Percentiles rank a stretch among this genome's conserved stretches.
phyloP scores from a whole-genome alignment of 2,888 invertebrate species.

The Drosophila ustulata region DNA sequence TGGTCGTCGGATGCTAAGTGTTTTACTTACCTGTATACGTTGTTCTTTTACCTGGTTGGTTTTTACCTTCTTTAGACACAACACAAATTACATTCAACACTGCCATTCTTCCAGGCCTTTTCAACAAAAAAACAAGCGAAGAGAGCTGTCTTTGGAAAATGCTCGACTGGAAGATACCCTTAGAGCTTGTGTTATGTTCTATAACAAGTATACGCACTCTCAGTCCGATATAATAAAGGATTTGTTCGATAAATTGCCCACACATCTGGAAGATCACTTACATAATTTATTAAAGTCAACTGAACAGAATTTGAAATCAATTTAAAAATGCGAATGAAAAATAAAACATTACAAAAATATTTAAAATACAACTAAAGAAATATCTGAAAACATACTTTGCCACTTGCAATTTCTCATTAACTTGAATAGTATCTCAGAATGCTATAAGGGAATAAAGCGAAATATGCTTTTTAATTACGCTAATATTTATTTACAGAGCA shows the following conservation, averaged over 20 bases:
- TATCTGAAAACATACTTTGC: no score
- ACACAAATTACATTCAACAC: slow-evolving; percentile 29
- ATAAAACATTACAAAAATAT: background rate
- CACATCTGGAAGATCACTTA: no score
- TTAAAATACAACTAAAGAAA: background rate
- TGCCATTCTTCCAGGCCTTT: slow-evolving; percentile 23
- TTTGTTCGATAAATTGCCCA: no score
- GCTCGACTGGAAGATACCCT: slow-evolving; percentile 6
- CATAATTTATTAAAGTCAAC: no score
- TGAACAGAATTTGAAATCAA: no score
- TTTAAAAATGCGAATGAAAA: no score
- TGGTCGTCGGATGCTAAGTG: slow-evolving; percentile 31
- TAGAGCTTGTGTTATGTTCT: background rate
- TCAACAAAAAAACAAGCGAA: slow-evolving; percentile 16
- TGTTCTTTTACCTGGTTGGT: slow-evolving; percentile 23
- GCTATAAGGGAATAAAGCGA: background rate
- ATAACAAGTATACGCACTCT: background rate
- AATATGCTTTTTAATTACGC: slow-evolving; percentile 18
- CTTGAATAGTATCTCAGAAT: background rate
- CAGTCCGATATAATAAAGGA: no score
- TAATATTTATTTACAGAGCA: slow-evolving; percentile 41
- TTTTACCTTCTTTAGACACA: slow-evolving; percentile 29
- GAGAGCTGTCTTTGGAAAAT: background rate
- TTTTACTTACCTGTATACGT: slow-evolving; percentile 27
- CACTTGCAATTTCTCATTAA: no score